Evolutionary conservation across 2,797 vertebrate genomes (phyloP).

Genomic region (Macrochelys suwanniensis): DNA sequence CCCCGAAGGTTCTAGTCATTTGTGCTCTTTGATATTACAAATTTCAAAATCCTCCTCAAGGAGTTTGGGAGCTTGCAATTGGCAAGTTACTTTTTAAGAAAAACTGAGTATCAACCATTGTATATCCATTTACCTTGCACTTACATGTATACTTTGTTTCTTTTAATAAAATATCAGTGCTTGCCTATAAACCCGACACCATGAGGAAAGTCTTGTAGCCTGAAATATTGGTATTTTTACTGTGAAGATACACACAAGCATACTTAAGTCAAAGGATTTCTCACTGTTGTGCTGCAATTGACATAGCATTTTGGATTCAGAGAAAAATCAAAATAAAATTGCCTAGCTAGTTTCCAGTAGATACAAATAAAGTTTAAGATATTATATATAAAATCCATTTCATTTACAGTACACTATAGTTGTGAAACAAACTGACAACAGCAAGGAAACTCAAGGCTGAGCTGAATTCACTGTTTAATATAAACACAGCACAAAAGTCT

Average conservation of each 20-base stretch:
- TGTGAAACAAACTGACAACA: not conserved
- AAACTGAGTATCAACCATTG: not conserved
- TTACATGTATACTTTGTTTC: not conserved
- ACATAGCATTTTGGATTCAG: not conserved
- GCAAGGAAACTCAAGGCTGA: not conserved
- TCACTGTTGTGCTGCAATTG: not conserved
- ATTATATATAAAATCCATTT: not conserved
- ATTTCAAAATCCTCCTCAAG: not conserved
- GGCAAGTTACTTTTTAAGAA: not conserved
- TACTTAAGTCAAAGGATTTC: slow-evolving; percentile 42
- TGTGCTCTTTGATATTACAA: not conserved
- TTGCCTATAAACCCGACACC: not conserved
- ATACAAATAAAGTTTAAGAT: not conserved
- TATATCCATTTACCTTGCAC: not conserved
- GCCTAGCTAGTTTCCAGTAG: not conserved
- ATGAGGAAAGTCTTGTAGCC: slow-evolving; percentile 26
- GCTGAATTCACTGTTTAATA: not conserved
- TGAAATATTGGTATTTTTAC: slow-evolving; percentile 24
- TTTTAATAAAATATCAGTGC: slow-evolving; percentile 49
- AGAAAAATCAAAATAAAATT: not conserved
- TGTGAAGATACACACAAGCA: not conserved
- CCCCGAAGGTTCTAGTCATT: not conserved
- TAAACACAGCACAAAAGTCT: not conserved
- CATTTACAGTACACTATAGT: not conserved
- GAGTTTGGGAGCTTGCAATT: not conserved